Percentiles rank a stretch among this genome's conserved stretches.
Evolutionary conservation across 2,113 vertebrate genomes (phyloP).

Genomic region (Brevimyrus niger): DNA sequence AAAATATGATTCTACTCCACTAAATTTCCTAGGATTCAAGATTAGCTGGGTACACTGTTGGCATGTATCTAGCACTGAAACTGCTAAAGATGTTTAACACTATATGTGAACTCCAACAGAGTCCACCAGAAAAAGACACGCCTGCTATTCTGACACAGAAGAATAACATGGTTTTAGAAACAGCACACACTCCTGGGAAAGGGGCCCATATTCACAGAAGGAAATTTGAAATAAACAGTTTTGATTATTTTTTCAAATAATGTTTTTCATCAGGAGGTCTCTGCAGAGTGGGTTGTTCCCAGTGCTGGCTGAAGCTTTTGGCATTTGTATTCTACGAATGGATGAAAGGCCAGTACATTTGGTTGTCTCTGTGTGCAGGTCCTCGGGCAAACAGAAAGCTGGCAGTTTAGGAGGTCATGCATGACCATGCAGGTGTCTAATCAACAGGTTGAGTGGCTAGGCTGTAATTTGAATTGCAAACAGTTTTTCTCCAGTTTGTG

Average conservation of each 20-base stretch:
- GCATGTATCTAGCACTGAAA: not conserved
- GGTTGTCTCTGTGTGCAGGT: not conserved
- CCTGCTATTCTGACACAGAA: not conserved
- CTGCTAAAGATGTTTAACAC: not conserved
- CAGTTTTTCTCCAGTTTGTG: not conserved
- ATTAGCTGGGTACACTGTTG: not conserved
- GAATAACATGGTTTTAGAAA: conserved; percentile 20
- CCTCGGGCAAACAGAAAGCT: not conserved
- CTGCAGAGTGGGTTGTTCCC: not conserved
- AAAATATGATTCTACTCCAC: not conserved
- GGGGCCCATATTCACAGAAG: not conserved
- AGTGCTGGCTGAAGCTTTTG: not conserved
- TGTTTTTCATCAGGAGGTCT: not conserved
- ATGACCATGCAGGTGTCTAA: not conserved
- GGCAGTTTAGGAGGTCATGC: not conserved
- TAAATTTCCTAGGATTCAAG: not conserved
- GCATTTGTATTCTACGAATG: not conserved
- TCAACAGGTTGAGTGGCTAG: not conserved
- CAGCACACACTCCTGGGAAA: not conserved
- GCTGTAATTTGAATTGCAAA: conserved; percentile 11
- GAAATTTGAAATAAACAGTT: not conserved
- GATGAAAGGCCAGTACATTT: not conserved
- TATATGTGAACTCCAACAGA: not conserved
- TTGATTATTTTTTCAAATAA: not conserved
- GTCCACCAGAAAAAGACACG: not conserved